Evolutionary conservation across 2,888 invertebrate genomes (phyloP), one percentile per base, ranked within the genome.

Genomic region (Drosophila prostipennis): DNA sequence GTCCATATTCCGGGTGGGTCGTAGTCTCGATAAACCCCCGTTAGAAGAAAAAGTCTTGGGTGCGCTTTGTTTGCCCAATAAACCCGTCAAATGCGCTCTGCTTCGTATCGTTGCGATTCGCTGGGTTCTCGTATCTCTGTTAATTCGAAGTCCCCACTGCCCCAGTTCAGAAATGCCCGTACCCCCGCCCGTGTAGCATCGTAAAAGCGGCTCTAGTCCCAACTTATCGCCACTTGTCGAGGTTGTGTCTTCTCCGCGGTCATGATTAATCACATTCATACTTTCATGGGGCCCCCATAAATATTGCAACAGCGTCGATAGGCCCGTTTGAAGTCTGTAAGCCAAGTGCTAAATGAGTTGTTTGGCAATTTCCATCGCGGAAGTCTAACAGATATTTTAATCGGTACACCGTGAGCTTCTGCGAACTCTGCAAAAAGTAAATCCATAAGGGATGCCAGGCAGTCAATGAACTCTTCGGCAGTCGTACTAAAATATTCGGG

Each of bases 101-200:
- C 46, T 63, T 63, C 48, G 60, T 52, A 52, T 48, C 60, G 54
- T 39, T 57, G 53, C 65, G 67, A 65, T 65, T 65, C 65, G 65
- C 6, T 46, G 37, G 67, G 53, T 79, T 87, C 76, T 81, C 78
- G 69, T 79, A 74, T 73, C 65, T 54, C 60, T 80, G 85, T 86
- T 85, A 85, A 85, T 87, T 87, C 80, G 67, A 52, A 77, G 70
- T 69, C 80, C 77, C 76, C 70, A 87, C 86, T 85, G 88, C 74
- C 85, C 85, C 71, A 79, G 71, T 85, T 84, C 53, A 72, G 14
- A 37, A 16, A 49, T 2, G 13, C 7, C 14, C 37, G 2, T 29
- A 29, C 32, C 32, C 48, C n/a, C 37, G n/a, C n/a, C 37, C 29
- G 7, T 2, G 3, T 14, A 34, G 49, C 46, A 54, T 65, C 56